A percentile compares a stretch with the other conserved stretches of the same genome.
Evolutionary conservation across 2,113 vertebrate genomes (phyloP).

Genomic region (Struthidea cinerea): DNA sequence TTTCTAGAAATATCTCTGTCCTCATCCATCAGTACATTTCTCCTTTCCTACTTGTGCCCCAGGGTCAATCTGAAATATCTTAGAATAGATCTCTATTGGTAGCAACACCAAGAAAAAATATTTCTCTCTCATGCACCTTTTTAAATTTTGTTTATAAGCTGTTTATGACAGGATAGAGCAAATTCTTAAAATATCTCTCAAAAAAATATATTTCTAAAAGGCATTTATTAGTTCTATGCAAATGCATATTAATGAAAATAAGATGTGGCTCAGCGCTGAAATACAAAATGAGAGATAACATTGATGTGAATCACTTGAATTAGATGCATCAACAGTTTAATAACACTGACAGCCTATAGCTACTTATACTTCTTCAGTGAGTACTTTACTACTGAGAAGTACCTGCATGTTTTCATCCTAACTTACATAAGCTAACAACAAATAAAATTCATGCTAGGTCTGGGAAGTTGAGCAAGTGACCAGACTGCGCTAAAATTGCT

Average conservation of each 20-base stretch:
- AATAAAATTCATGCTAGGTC: neutral
- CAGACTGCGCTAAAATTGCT: neutral
- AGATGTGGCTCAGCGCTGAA: neutral
- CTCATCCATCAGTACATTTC: neutral
- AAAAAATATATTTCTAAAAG: neutral
- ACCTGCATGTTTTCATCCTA: neutral
- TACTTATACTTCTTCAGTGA: neutral
- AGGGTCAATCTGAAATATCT: neutral
- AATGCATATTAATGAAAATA: neutral
- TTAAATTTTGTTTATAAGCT: neutral
- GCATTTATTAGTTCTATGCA: neutral
- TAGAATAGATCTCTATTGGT: neutral
- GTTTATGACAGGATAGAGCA: neutral
- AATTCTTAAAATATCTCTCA: neutral
- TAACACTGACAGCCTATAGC: neutral
- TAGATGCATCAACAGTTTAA: neutral
- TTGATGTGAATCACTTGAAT: neutral
- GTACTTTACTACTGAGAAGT: neutral
- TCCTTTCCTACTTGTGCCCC: neutral
- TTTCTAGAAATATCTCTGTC: neutral
- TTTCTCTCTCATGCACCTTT: neutral
- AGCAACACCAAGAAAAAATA: neutral
- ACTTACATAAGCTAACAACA: neutral
- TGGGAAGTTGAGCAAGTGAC: neutral
- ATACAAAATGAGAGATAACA: neutral